Conservation (phyloP, 92 coral and sea anemone genomes). For the Heliopora coerulea region DNA sequence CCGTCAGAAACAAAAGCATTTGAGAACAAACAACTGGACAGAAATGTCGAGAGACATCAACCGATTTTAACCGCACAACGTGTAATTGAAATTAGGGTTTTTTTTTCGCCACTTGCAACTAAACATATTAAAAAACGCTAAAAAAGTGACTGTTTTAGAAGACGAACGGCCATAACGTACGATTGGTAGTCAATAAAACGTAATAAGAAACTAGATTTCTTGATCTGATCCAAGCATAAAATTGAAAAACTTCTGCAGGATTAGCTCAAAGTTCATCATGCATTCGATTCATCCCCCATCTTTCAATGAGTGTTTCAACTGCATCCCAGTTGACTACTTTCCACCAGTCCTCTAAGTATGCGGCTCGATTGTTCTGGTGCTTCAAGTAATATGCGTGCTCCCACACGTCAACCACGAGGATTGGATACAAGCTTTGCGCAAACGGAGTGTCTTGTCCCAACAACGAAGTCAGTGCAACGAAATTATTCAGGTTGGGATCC, state of each 20-base stretch:
- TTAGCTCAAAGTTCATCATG: conserved; percentile 76
- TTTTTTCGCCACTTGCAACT: too few species aligned
- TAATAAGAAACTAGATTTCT: too few species aligned
- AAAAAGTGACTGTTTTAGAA: too few species aligned
- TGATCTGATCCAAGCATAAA: too few species aligned
- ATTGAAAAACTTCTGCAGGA: not conserved
- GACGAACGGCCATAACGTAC: too few species aligned
- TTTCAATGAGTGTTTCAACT: conserved; percentile 65
- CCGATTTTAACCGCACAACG: too few species aligned
- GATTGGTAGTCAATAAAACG: too few species aligned
- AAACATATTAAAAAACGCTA: too few species aligned
- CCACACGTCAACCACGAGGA: conserved; percentile 84
- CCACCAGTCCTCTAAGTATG: conserved; percentile 80
- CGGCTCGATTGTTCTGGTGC: conserved; percentile 77
- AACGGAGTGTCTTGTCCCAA: conserved; percentile 80
- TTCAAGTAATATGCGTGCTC: conserved; percentile 94
- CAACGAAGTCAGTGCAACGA: conserved; percentile 53
- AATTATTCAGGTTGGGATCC: conserved; percentile 49
- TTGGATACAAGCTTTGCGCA: conserved; percentile 51
- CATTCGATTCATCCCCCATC: conserved; percentile 64
- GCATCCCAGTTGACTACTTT: conserved; percentile 82
- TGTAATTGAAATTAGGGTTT: too few species aligned
- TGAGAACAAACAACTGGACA: too few species aligned
- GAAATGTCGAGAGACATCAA: too few species aligned
- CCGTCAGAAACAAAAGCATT: too few species aligned